Evolutionary conservation across 2,888 invertebrate species (phyloP).

Genomic region (Cyclophora albipunctata): DNA sequence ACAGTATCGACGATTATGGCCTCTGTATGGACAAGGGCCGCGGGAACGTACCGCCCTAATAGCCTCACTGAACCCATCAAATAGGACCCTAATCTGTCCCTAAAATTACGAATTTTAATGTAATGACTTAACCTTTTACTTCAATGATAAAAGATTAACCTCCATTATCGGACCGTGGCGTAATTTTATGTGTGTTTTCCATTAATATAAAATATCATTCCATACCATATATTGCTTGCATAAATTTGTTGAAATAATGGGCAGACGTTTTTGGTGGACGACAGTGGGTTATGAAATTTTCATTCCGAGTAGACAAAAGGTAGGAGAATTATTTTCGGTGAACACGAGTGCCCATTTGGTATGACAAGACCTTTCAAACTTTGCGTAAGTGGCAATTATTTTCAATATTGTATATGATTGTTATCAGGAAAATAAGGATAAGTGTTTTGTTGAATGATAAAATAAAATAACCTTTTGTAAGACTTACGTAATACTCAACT

Average conservation of each 20-base stretch:
- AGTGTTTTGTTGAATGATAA: too few relatives aligned
- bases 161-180: conserved; percentile 6
- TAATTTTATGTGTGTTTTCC: conserved; percentile 1
- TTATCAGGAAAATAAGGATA: too few relatives aligned
- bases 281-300: background rate
- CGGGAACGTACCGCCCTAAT: conserved; percentile 26
- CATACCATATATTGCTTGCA: background rate
- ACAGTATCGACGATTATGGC: conserved; percentile 20
- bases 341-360: background rate
- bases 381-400: background rate
- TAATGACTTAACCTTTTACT: conserved; percentile 19
- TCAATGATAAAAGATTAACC: conserved; percentile 15
- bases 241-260: background rate
- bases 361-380: too few relatives aligned
- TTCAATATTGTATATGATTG: too few relatives aligned
- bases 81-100: conserved; percentile 18
- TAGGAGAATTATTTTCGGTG: background rate
- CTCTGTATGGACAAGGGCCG: conserved; percentile 27
- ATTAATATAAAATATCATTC: background rate
- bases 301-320: background rate
- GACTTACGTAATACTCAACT: too few relatives aligned
- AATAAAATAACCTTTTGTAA: too few relatives aligned
- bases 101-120: conserved; percentile 21
- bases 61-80: conserved; percentile 26
- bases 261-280: background rate